Evolutionary conservation across 2,888 invertebrate species (phyloP).

Genomic region (Sarcophaga caerulescens): DNA sequence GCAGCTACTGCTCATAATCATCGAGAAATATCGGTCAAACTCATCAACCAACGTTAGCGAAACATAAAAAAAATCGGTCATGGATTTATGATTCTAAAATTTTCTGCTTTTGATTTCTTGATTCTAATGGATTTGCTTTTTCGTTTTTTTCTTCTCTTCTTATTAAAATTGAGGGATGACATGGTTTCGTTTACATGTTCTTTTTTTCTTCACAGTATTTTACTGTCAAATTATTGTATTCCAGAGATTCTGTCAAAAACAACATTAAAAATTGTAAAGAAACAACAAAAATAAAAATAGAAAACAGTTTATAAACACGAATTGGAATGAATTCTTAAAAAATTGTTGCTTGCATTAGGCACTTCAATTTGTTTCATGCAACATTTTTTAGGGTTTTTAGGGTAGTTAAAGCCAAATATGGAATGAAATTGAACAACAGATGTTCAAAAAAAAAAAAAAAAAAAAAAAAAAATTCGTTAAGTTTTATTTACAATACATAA

Average conservation of each 20-base stretch:
- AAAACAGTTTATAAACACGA: not conserved
- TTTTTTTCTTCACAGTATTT: not conserved
- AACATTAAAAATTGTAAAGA: not conserved
- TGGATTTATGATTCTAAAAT: conserved; percentile 32
- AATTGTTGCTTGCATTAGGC: not conserved
- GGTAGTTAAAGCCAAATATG: too few relatives aligned
- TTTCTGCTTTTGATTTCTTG: conserved; percentile 8
- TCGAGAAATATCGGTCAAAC: conserved; percentile 62
- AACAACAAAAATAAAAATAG: not conserved
- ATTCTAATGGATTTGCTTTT: not conserved
- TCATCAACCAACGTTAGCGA: conserved; percentile 43
- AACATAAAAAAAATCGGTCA: conserved; percentile 56
- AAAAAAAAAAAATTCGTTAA: too few relatives aligned
- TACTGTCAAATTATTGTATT: not conserved
- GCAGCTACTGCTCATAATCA: conserved; percentile 33
- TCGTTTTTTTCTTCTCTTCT: conserved; percentile 1
- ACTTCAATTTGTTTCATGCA: too few relatives aligned
- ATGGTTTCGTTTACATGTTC: not conserved
- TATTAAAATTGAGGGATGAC: not conserved
- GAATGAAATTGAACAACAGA: too few relatives aligned
- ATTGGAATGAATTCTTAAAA: not conserved
- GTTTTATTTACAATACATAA: too few relatives aligned
- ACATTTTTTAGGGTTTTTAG: too few relatives aligned
- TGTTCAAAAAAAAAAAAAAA: too few relatives aligned
- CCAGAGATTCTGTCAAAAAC: not conserved